Conservation (phyloP, 2,113 vertebrate species). For the Chamaea fasciata region DNA sequence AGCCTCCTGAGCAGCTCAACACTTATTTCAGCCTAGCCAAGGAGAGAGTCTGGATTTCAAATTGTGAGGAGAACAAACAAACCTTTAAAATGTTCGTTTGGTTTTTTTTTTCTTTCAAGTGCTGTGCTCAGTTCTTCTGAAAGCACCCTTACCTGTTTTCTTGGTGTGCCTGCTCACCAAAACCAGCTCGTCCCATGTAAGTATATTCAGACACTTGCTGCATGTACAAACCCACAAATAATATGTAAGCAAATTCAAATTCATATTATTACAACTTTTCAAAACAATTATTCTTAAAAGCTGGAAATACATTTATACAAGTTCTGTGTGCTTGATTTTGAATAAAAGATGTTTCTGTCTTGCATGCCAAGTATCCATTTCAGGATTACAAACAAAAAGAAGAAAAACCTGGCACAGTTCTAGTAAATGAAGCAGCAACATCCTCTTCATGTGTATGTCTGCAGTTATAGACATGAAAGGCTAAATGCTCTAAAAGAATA, state of each 20-base stretch:
- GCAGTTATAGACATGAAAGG: background rate
- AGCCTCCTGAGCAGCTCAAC: background rate
- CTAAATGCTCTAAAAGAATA: background rate
- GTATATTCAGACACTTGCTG: background rate
- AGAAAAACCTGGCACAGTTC: background rate
- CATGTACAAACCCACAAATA: background rate
- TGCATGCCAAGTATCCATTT: background rate
- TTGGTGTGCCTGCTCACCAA: background rate
- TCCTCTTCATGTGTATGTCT: background rate
- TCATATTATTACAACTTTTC: background rate
- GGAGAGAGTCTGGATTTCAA: background rate
- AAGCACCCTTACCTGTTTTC: background rate
- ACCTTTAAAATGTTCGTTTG: background rate
- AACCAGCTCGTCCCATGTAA: background rate
- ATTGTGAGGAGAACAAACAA: background rate
- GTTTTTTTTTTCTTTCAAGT: background rate
- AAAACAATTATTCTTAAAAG: background rate
- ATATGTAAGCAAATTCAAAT: background rate
- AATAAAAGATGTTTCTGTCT: background rate
- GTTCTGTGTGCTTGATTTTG: background rate
- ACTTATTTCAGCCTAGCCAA: background rate
- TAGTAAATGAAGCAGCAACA: background rate
- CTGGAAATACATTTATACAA: background rate
- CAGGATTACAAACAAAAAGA: background rate
- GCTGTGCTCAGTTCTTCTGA: background rate